A percentile compares a stretch with the other conserved stretches of the same genome.
phyloP scores from a whole-genome alignment of 1,140 invertebrate species.

The Drosophila athabasca region DNA sequence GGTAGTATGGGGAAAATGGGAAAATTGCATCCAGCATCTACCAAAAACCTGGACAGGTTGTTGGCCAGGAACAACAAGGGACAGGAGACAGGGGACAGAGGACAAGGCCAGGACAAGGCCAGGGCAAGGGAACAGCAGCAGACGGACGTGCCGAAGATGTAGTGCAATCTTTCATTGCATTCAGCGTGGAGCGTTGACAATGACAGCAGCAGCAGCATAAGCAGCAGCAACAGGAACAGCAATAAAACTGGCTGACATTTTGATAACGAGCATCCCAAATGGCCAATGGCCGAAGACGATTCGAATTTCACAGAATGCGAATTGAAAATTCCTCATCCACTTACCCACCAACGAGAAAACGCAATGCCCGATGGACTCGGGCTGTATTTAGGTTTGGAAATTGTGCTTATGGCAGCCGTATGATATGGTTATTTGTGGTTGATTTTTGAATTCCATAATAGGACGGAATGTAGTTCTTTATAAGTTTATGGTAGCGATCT shows the following conservation, averaged over 20 bases:
- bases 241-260: conserved; percentile 50
- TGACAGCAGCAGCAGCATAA: conserved; percentile 32
- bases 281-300: conserved; percentile 45
- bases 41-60: too few species aligned
- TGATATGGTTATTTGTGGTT: too few species aligned
- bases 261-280: conserved; percentile 68
- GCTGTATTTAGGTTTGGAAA: too few species aligned
- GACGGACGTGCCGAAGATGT: conserved; percentile 67
- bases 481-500: too few species aligned
- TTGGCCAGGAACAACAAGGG: background rate
- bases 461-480: too few species aligned
- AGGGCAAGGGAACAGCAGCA: conserved; percentile 1
- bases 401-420: too few species aligned
- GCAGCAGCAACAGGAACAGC: conserved; percentile 16
- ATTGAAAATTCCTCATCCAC: conserved; percentile 7
- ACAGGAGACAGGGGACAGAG: background rate
- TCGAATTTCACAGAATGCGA: conserved; percentile 15
- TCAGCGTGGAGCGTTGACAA: conserved; percentile 57
- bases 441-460: too few species aligned
- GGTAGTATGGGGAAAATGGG: conserved; percentile 45
- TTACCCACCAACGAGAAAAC: too few species aligned
- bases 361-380: too few species aligned
- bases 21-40: conserved; percentile 61
- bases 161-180: conserved; percentile 55
- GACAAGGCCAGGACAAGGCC: background rate